A percentile compares a stretch with the other conserved stretches of the same genome.
phyloP scores from a whole-genome alignment of 1,140 invertebrate species.

The Lysiphlebus fabarum region DNA sequence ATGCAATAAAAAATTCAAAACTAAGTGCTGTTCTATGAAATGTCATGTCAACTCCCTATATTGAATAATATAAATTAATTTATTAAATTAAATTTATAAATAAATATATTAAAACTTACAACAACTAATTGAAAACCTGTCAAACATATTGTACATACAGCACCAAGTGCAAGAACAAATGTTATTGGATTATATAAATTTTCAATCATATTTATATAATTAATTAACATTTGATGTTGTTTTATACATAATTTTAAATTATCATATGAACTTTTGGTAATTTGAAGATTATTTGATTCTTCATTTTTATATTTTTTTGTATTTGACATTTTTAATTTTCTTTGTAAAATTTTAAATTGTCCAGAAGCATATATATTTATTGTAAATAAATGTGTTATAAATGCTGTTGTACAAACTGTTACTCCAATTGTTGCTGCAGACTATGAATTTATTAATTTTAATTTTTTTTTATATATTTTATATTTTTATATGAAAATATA shows the following conservation, averaged over 20 bases:
- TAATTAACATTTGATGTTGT: conserved; percentile 34
- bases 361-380: conserved; percentile 23
- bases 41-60: conserved; percentile 16
- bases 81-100: not conserved
- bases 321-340: conserved; percentile 24
- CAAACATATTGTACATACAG: conserved; percentile 32
- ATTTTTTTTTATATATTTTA: not conserved
- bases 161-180: conserved; percentile 30
- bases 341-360: conserved; percentile 28
- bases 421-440: conserved; percentile 24
- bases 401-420: conserved; percentile 23
- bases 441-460: conserved; percentile 23
- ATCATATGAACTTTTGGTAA: conserved; percentile 6
- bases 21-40: conserved; percentile 19
- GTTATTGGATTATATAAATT: conserved; percentile 30
- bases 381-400: conserved; percentile 27
- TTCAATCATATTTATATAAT: conserved; percentile 32
- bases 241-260: conserved; percentile 32
- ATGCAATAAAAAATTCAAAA: conserved; percentile 21
- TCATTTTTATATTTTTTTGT: not conserved
- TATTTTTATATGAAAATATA: too few species aligned
- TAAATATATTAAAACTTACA: conserved; percentile 19
- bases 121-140: conserved; percentile 33
- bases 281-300: not conserved
- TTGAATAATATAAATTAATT: too few species aligned